Base-by-base conservation (phyloP, 2,888 invertebrate species). In the Lasiommata megera region DNA sequence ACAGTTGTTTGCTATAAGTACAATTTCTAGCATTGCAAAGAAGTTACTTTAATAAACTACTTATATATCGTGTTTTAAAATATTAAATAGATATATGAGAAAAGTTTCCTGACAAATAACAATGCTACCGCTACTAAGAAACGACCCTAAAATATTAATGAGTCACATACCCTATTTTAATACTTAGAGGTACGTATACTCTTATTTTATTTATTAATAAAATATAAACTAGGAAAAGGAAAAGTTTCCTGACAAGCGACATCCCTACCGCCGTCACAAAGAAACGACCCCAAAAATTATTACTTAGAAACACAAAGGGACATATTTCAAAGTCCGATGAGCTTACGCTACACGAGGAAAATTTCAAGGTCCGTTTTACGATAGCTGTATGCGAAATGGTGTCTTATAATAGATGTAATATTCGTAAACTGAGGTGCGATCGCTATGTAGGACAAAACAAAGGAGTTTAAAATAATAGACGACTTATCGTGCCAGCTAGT, bases 351-450 rank as follows among this genome's bases (percentile, higher is more conserved):
- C 47, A 44, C 3, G 29, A 18, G 1, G 12, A 29, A 55, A 37
- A 5, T 50, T 52, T 17, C 47, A 55, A 46, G 41, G 38, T 36
- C 48, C 47, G 9, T 46, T 60, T 58, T 58, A 51, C 18, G 48
- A 58, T 11, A 46, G 9, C 38, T 17, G 41, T 47, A 41, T 17
- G 38, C 34, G 23, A 58, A 48, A 16, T 58, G 12, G 38, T 28
- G 28, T 43, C 48, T 54, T 43, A 48, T 54, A 54, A 50, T 54
- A 58, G 48, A 38, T 31, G 34, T 48, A 41, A 55, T 37, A 55
- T 56, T 34, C 38, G 50, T 53, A 76, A 74, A 74, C 71, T 65
- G 47, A 37, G 41, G 9, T 23, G 41, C 48, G 53, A 48, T 51
- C 48, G 16, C 63, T 64, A 67, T 70, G 43, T n/a, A n/a, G 56